Evolutionary conservation across 2,888 invertebrate genomes (phyloP).

Genomic region (Serrognathus titanus): DNA sequence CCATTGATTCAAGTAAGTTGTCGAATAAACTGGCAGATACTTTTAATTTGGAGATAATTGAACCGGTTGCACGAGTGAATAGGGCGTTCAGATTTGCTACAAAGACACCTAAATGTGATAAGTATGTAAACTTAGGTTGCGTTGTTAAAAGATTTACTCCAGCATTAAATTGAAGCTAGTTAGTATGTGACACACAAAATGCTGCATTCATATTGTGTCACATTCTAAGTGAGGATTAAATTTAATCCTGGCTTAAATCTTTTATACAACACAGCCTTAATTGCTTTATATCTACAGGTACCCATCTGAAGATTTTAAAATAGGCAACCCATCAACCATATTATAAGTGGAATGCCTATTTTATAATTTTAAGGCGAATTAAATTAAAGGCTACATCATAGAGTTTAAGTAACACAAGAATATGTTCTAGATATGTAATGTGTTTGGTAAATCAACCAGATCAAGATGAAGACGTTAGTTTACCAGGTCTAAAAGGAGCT

Average conservation of each 20-base stretch:
- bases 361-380: too few relatives aligned
- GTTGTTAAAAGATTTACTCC: too few relatives aligned
- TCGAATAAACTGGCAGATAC: conserved; percentile 75
- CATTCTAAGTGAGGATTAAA: too few relatives aligned
- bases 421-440: conserved; percentile 59
- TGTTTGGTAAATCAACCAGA: conserved; percentile 72
- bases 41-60: conserved; percentile 77
- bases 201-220: too few relatives aligned
- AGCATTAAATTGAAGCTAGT: too few relatives aligned
- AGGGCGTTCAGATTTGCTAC: conserved; percentile 73
- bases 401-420: neutral
- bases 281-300: too few relatives aligned
- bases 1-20: conserved; percentile 66
- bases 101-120: conserved; percentile 69
- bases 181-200: too few relatives aligned
- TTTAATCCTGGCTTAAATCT: too few relatives aligned
- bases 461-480: conserved; percentile 53
- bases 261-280: too few relatives aligned
- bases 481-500: conserved; percentile 67
- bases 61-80: conserved; percentile 78
- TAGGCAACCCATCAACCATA: too few relatives aligned
- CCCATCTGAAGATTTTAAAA: neutral
- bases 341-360: too few relatives aligned
- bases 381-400: too few relatives aligned
- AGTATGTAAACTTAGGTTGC: conserved; percentile 40